Evolutionary conservation across 2,797 vertebrate species (phyloP), one percentile per base, ranked within the genome.

Genomic region (Luscinia megarhynchos): DNA sequence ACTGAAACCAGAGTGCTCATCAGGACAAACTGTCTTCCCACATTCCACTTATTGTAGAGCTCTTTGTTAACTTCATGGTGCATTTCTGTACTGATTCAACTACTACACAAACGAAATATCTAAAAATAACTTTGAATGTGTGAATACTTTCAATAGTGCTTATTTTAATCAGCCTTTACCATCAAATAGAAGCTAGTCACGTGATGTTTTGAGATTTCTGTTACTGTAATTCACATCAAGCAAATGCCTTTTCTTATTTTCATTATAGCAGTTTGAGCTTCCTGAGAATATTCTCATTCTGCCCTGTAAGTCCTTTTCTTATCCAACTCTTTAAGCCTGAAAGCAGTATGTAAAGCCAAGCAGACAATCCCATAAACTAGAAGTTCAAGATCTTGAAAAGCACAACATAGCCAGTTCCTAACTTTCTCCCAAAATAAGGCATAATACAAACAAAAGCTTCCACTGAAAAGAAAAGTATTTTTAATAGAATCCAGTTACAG

Each of bases 361-460:
- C 32, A 95, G 46, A 84, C 43, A 90, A 87, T 26, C 48, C 58
- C 68, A 78, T 70, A 94, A 94, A 92, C 54, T 38, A 38, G 13
- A 38, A 87, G 70, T 72, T 91, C 68, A 89, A 85, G 63, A 77
- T 46, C 50, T 80, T 45, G 38, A 80, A 95, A 93, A 84, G n/a
- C 30, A 64, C 30, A 76, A 19, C 11, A 12, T 22, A 82, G 41
- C 41, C 61, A 70, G 26, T 67, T 93, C 54, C 76, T 55, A 91
- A 59, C 61, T 90, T 93, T 87, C 59, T 95, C 89, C 90, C 81
- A 90, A 90, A 90, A 77, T 72, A 90, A 93, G 72, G 46, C 63
- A 88, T 40, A 86, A 84, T 19, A 84, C n/a, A 91, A 55, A 13
- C 46, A 94, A 90, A 93, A 88, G 26, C 55, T 84, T 66, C 40